Evolutionary conservation across 2,888 invertebrate genomes (phyloP), one percentile per base, ranked within the genome.

Genomic region (Myopa testacea): DNA sequence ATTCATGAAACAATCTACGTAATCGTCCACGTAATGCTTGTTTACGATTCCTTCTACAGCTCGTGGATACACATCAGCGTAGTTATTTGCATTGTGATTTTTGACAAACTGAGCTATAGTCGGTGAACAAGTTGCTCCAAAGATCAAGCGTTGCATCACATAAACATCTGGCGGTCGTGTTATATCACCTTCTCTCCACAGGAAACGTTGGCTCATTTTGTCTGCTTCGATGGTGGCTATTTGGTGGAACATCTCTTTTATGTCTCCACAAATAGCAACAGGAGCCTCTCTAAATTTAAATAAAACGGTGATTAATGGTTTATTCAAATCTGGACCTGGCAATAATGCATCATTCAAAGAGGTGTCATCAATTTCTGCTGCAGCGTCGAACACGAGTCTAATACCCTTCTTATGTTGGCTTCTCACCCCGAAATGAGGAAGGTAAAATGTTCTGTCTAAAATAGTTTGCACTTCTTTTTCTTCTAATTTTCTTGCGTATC

Each of bases 71-170:
- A 69, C 16, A 10, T n/a, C 26, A 4, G 19, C n/a, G 19, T 62
- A 62, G 8, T 4, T 62, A 19, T 62, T 62, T 4, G 62, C 62
- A 45, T 86, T 85, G 7, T n/a, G 26, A 69, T 84, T 82, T 78
- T 84, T 84, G 0, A 85, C 79, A 72, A 79, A 84, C 55, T 83
- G 77, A 14, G 60, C 81, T 3, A 77, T 78, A 0, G 76, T 76
- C 10, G 79, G 79, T n/a, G 79, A 80, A 67, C 79, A 80, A 0
- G 72, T 78, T n/a, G 80, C 81, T 8, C 79, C 80, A 69, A 80
- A 79, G 6, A 75, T 80, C 38, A 80, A 38, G 52, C 78, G 50
- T 38, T 74, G 73, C 80, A 81, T 81, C 1, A 77, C 77, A 37
- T 75, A 80, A 4, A n/a, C 38, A n/a, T 69, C 70, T 0, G 72